Percentiles rank a stretch among this genome's conserved stretches.
Evolutionary conservation across 2,797 vertebrate species (phyloP).

Genomic region (Leptatherina wallacei): DNA sequence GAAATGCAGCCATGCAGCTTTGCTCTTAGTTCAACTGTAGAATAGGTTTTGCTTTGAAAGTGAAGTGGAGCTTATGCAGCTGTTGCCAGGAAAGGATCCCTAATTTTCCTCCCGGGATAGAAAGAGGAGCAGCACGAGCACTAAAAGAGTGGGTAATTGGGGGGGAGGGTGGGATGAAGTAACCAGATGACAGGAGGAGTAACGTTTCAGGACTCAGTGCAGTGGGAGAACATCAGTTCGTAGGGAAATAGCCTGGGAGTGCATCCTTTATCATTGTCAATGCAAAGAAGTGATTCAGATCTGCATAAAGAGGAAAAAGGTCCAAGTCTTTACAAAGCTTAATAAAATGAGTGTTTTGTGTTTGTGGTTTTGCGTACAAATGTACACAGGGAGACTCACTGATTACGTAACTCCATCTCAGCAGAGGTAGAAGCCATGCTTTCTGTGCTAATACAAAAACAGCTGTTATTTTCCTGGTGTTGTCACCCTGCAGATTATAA

Average conservation of each 20-base stretch:
- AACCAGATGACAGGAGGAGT: conserved; percentile 40
- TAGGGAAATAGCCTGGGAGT: background rate
- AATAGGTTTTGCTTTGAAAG: background rate
- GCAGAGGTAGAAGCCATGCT: background rate
- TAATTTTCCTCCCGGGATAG: background rate
- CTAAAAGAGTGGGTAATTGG: conserved; percentile 10
- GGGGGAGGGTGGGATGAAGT: conserved; percentile 43
- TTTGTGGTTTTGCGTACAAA: background rate
- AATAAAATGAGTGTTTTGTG: too few species aligned
- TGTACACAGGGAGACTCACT: too few species aligned
- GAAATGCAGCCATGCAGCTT: too few species aligned
- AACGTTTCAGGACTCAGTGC: background rate
- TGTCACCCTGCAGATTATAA: background rate
- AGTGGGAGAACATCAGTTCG: background rate
- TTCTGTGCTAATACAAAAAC: background rate
- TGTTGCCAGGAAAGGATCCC: background rate
- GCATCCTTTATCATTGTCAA: background rate
- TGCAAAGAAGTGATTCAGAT: background rate
- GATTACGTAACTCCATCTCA: too few species aligned
- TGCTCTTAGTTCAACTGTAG: background rate
- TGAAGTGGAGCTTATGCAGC: background rate
- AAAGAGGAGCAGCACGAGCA: conserved; percentile 20
- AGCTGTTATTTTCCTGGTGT: background rate
- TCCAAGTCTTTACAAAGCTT: too few species aligned
- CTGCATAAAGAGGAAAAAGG: background rate